Conservation (phyloP, 2,113 vertebrate species). For the Hypanus sabinus region DNA sequence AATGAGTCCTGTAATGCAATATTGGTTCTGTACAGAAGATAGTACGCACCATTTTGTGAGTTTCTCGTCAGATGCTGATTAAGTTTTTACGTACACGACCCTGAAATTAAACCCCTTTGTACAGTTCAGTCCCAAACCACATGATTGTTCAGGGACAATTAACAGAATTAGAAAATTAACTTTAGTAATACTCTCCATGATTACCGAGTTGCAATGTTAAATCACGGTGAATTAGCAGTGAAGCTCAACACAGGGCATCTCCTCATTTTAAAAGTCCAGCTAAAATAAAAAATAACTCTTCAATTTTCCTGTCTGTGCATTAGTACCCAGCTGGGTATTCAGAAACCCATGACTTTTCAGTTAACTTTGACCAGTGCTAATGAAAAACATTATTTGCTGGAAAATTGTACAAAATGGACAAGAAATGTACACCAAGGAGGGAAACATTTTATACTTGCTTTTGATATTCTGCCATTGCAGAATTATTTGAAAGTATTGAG, state of each 20-base stretch:
- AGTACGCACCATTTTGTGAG: neutral
- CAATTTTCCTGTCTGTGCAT: neutral
- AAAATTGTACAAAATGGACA: neutral
- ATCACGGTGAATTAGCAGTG: neutral
- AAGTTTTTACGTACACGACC: neutral
- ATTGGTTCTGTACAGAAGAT: neutral
- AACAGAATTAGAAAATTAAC: neutral
- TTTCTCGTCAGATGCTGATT: neutral
- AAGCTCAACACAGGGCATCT: neutral
- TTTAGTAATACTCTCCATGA: neutral
- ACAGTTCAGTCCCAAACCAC: neutral
- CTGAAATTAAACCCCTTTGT: neutral
- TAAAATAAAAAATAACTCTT: neutral
- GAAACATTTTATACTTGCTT: neutral
- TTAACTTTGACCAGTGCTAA: neutral
- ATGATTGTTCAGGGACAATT: neutral
- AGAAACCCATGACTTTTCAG: neutral
- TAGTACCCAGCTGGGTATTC: neutral
- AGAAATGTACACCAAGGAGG: neutral
- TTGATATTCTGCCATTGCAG: neutral
- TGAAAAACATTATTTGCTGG: neutral
- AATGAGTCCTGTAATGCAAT: neutral
- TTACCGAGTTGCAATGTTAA: neutral
- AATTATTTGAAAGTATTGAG: neutral
- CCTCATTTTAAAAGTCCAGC: neutral